Evolutionary conservation across 2,797 vertebrate genomes (phyloP).

Genomic region (Mionectes olivaceus): DNA sequence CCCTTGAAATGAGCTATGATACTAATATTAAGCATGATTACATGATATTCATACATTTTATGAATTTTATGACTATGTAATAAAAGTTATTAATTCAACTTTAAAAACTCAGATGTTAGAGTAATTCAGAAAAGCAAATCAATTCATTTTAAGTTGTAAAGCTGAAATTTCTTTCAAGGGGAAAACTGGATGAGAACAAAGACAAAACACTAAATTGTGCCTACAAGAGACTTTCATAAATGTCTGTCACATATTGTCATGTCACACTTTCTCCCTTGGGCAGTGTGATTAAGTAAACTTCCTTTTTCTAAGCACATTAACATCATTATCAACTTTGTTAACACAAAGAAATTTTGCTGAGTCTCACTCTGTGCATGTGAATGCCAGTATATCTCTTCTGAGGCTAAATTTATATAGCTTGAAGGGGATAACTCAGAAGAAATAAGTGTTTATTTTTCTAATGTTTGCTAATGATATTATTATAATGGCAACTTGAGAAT

Average conservation of each 20-base stretch:
- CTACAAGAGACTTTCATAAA: not conserved
- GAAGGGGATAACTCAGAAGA: not conserved
- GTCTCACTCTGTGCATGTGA: not conserved
- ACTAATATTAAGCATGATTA: not conserved
- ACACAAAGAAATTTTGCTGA: not conserved
- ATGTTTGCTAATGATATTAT: not conserved
- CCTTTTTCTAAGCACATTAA: not conserved
- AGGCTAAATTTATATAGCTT: not conserved
- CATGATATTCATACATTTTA: not conserved
- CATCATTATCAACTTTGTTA: not conserved
- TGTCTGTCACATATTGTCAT: not conserved
- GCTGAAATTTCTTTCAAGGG: not conserved
- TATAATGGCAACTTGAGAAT: not conserved
- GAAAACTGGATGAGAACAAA: not conserved
- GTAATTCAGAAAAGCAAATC: not conserved
- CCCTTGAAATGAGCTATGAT: not conserved
- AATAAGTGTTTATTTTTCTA: not conserved
- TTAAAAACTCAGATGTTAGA: not conserved
- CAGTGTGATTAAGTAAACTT: not conserved
- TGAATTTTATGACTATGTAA: not conserved
- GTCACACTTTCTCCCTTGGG: not conserved
- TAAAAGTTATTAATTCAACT: not conserved
- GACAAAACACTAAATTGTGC: not conserved
- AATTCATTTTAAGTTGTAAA: not conserved
- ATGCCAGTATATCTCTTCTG: not conserved